Percentiles rank a stretch among this genome's conserved stretches.
Evolutionary conservation across 2,113 vertebrate species (phyloP).

Genomic region (Scomber scombrus): DNA sequence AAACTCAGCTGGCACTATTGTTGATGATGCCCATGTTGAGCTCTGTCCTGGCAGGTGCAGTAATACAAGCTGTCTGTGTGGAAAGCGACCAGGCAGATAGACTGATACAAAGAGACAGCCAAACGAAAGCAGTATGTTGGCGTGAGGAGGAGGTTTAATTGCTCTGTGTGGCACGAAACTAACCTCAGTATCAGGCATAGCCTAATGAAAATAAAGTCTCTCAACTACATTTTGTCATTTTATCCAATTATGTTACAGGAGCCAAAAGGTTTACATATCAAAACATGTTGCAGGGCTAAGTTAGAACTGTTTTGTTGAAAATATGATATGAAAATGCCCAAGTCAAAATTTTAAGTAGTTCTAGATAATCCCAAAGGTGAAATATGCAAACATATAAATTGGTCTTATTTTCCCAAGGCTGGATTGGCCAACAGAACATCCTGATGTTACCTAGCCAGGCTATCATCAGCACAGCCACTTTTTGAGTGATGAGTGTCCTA

Average conservation of each 20-base stretch:
- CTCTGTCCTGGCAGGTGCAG: constrained; percentile 27
- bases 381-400: constrained; percentile 44
- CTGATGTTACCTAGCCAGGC: constrained; percentile 70
- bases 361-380: constrained; percentile 35
- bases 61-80: constrained; percentile 41
- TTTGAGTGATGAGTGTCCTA: constrained; percentile 99
- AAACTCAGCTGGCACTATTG: background rate
- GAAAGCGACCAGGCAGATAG: constrained; percentile 38
- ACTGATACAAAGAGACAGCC: constrained; percentile 11
- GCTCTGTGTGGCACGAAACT: constrained; percentile 17
- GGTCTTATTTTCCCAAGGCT: constrained; percentile 44
- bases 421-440: constrained; percentile 63
- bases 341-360: constrained; percentile 37
- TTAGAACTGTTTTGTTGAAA: constrained; percentile 31
- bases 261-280: background rate
- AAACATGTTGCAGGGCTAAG: constrained; percentile 8
- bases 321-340: constrained; percentile 33
- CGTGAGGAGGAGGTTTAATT: constrained; percentile 47
- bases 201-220: constrained; percentile 41
- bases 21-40: background rate
- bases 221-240: constrained; percentile 22
- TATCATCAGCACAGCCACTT: constrained; percentile 82
- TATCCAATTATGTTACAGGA: constrained; percentile 10
- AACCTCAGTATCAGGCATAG: constrained; percentile 12
- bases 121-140: constrained; percentile 9